Percentiles rank a stretch among this genome's conserved stretches.
Conservation (phyloP, 2,113 vertebrate species). For the Hippopotamus amphibius region DNA sequence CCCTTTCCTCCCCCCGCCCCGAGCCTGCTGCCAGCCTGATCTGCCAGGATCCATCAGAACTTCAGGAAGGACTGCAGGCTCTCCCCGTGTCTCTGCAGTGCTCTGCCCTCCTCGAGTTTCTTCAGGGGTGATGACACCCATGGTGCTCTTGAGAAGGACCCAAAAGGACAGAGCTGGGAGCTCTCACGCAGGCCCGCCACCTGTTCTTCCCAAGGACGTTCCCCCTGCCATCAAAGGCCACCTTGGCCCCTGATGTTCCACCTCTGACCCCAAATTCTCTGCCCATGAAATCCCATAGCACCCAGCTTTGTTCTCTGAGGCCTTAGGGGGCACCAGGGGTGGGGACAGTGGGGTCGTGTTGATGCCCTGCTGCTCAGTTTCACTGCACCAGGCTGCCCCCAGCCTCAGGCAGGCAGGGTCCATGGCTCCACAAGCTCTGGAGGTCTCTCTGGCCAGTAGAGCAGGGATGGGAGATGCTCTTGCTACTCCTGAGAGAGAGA, state of each 20-base stretch:
- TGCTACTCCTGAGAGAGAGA: neutral
- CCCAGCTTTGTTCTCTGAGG: neutral
- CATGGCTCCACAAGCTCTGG: neutral
- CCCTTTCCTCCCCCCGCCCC: neutral
- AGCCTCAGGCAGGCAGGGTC: accelerated
- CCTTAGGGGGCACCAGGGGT: accelerated
- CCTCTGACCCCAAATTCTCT: neutral
- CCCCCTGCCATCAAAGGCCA: neutral
- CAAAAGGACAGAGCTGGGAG: neutral
- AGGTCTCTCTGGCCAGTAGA: too few species aligned
- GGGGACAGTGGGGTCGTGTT: neutral
- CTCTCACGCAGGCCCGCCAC: too few species aligned
- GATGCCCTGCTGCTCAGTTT: too few species aligned
- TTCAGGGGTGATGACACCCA: neutral
- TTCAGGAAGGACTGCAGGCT: neutral
- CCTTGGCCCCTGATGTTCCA: neutral
- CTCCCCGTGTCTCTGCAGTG: too few species aligned
- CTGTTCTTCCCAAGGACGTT: neutral
- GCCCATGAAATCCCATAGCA: neutral
- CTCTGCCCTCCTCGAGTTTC: neutral
- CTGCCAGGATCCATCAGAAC: neutral
- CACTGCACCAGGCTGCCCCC: accelerated
- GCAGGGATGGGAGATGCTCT: neutral
- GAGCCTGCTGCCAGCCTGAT: neutral
- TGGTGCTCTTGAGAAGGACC: neutral